A percentile compares a stretch with the other conserved stretches of the same genome.
phyloP scores from a whole-genome alignment of 2,888 invertebrate genomes.

The Zhuqinia jingwanae region DNA sequence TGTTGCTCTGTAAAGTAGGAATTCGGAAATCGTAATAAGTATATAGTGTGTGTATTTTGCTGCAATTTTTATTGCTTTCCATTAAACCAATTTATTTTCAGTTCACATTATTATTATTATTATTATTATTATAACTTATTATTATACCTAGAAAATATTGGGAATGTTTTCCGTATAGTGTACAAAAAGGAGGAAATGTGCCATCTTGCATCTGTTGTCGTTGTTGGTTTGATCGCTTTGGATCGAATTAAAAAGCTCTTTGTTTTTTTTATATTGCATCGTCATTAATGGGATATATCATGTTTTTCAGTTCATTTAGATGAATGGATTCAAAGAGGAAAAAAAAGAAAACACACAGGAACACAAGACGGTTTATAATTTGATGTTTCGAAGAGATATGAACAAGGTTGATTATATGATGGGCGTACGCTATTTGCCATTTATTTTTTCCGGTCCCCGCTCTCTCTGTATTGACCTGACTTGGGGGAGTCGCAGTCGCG shows the following conservation, averaged over 20 bases:
- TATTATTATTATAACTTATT: not conserved
- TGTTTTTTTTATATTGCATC: constrained; percentile 10
- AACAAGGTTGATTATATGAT: not conserved
- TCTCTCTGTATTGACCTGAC: not conserved
- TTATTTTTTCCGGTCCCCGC: constrained; percentile 8
- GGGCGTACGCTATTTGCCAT: not conserved
- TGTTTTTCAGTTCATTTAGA: not conserved
- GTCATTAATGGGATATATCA: constrained; percentile 6
- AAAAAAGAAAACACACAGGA: not conserved
- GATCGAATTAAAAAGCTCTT: not conserved
- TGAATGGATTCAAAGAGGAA: constrained; percentile 26
- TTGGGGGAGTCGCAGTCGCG: not conserved
- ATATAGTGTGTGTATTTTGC: not conserved
- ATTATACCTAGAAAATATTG: no score
- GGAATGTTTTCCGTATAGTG: no score
- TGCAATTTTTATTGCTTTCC: constrained; percentile 12
- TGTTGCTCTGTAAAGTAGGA: constrained; percentile 15
- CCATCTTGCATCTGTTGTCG: not conserved
- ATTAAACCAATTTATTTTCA: constrained; percentile 31
- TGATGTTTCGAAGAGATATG: constrained; percentile 36
- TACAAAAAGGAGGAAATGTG: not conserved
- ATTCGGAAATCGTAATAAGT: constrained; percentile 32
- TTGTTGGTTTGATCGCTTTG: not conserved
- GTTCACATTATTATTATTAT: constrained; percentile 18
- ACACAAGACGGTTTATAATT: constrained; percentile 22